These are phyloP conservation scores for Ostrea edulis DNA, from an alignment of 1,140 invertebrate genomes.

Conservation along the genomic window DNA sequence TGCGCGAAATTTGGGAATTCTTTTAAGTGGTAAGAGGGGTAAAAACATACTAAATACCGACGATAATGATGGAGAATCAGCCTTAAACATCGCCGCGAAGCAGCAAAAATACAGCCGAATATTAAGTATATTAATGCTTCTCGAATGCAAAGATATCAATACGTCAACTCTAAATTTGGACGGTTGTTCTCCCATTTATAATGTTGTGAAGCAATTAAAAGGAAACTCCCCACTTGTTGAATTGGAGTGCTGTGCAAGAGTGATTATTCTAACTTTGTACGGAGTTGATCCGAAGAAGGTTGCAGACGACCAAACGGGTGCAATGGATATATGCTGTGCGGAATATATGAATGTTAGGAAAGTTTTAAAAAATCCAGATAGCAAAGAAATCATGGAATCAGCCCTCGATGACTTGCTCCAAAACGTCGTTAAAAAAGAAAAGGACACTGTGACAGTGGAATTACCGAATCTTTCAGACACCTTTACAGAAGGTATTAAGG, in stretches of 20 bases:
- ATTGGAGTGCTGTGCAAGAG: conserved; percentile 2
- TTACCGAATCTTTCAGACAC: background rate
- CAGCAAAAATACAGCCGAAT: background rate
- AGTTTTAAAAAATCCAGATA: background rate
- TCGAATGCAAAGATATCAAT: background rate
- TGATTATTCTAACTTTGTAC: background rate
- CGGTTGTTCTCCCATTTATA: background rate
- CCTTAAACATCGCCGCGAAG: background rate
- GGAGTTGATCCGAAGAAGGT: background rate
- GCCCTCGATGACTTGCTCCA: background rate
- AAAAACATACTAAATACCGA: background rate
- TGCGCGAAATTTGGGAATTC: background rate
- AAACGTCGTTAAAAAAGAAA: background rate
- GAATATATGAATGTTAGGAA: background rate
- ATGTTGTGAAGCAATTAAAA: background rate
- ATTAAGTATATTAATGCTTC: background rate
- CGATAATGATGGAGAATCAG: background rate
- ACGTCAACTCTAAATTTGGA: background rate
- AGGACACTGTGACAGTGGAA: background rate
- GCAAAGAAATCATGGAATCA: background rate
- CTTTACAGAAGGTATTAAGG: background rate
- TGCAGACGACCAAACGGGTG: background rate
- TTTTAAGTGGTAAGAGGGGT: background rate
- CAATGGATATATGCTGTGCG: background rate
- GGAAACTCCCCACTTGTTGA: background rate